Conservation (phyloP, 2,888 invertebrate species). For the Chorisops tibialis region DNA sequence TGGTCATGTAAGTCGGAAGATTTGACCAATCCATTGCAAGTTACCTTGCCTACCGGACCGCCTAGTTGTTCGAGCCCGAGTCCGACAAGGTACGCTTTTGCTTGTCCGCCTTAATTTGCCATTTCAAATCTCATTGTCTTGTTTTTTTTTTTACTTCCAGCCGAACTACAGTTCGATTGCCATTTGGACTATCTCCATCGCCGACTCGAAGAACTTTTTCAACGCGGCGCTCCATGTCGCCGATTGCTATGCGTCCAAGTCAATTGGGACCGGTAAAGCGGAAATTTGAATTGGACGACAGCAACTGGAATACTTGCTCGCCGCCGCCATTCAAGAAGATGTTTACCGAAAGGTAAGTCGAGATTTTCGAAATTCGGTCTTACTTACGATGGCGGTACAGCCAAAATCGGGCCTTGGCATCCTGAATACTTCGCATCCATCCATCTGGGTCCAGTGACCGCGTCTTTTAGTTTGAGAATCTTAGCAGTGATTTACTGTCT, state of each 20-base stretch:
- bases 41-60: conserved; percentile 52
- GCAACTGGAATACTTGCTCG: conserved; percentile 45
- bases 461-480: too few relatives aligned
- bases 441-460: too few relatives aligned
- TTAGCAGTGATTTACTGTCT: too few relatives aligned
- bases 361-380: too few relatives aligned
- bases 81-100: conserved; percentile 54
- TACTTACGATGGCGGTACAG: too few relatives aligned
- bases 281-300: conserved; percentile 51
- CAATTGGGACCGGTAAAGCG: conserved; percentile 65
- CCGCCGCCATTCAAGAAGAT: conserved; percentile 51
- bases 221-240: conserved; percentile 81
- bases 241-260: conserved; percentile 78
- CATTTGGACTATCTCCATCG: conserved; percentile 70
- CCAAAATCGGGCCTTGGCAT: too few relatives aligned
- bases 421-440: too few relatives aligned
- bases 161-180: conserved; percentile 47
- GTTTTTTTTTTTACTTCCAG: conserved; percentile 35
- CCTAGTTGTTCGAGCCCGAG: conserved; percentile 61
- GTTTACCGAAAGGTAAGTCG: conserved; percentile 47
- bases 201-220: conserved; percentile 81
- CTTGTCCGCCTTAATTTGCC: not conserved
- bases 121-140: not conserved
- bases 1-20: conserved; percentile 59
- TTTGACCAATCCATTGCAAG: conserved; percentile 52